Evolutionary conservation across 2,888 invertebrate genomes (phyloP).

Genomic region (Polyploca ridens): DNA sequence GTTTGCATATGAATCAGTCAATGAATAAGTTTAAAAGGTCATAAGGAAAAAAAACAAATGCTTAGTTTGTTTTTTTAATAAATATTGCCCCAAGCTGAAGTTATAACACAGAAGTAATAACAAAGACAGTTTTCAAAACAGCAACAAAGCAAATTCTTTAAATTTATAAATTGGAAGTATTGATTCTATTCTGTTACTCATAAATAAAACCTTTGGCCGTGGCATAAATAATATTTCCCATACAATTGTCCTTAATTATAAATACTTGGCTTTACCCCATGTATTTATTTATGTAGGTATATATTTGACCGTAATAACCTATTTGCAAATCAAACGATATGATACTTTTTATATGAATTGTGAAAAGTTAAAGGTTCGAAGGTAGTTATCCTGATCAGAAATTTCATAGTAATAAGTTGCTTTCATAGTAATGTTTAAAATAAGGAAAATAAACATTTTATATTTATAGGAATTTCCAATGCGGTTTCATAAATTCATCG

Average conservation of each 20-base stretch:
- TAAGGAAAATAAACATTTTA: background rate
- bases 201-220: background rate
- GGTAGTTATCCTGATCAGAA: too few relatives aligned
- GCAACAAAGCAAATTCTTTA: background rate
- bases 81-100: too few relatives aligned
- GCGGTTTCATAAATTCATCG: background rate
- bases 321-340: too few relatives aligned
- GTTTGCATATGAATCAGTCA: background rate
- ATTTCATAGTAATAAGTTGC: too few relatives aligned
- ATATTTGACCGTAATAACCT: too few relatives aligned
- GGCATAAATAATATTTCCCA: background rate
- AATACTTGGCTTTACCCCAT: too few relatives aligned
- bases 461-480: slow-evolving; percentile 10
- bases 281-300: too few relatives aligned
- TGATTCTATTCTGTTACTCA: background rate
- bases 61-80: background rate
- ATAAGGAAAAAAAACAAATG: slow-evolving; percentile 7
- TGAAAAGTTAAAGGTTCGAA: too few relatives aligned
- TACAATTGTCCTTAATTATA: background rate
- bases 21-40: background rate
- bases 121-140: background rate
- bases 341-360: too few relatives aligned
- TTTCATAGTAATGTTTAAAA: background rate
- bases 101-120: background rate
- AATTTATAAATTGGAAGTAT: background rate